Evolutionary conservation across 2,797 vertebrate genomes (phyloP).

Genomic region (Anguilla pacifica): DNA sequence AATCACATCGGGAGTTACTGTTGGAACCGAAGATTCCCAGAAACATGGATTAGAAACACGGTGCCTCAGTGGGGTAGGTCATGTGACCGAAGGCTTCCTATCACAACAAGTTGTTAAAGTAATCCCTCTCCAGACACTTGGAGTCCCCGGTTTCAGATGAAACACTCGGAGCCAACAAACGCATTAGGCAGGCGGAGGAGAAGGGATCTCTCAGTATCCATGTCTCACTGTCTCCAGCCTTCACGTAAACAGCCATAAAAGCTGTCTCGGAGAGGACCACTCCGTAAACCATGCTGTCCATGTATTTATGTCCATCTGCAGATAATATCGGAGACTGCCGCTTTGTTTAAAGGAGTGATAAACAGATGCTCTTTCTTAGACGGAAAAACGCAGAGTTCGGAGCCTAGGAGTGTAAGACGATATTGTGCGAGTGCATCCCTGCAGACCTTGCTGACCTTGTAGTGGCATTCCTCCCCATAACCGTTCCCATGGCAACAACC

Average conservation of each 20-base stretch:
- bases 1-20: slow-evolving; percentile 33
- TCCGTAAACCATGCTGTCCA: slow-evolving; percentile 72
- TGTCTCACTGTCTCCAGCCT: slow-evolving; percentile 59
- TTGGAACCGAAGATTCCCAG: background rate
- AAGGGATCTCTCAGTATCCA: slow-evolving; percentile 59
- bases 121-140: slow-evolving; percentile 28
- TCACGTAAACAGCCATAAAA: slow-evolving; percentile 79
- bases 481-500: background rate
- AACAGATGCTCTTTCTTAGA: slow-evolving; percentile 34
- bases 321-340: slow-evolving; percentile 60
- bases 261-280: slow-evolving; percentile 58
- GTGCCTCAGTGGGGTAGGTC: background rate
- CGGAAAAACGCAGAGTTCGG: slow-evolving; percentile 21
- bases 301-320: slow-evolving; percentile 56
- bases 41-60: background rate
- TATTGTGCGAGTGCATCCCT: background rate
- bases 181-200: slow-evolving; percentile 70
- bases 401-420: slow-evolving; percentile 2
- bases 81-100: slow-evolving; percentile 42
- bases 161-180: slow-evolving; percentile 66
- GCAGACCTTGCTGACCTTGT: background rate
- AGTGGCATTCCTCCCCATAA: background rate
- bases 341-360: slow-evolving; percentile 60
- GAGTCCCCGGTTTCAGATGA: slow-evolving; percentile 25
- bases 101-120: slow-evolving; percentile 67